Evolutionary conservation across 2,888 invertebrate genomes (phyloP), one percentile per base, ranked within the genome.

Genomic region (Drosophila formosana): DNA sequence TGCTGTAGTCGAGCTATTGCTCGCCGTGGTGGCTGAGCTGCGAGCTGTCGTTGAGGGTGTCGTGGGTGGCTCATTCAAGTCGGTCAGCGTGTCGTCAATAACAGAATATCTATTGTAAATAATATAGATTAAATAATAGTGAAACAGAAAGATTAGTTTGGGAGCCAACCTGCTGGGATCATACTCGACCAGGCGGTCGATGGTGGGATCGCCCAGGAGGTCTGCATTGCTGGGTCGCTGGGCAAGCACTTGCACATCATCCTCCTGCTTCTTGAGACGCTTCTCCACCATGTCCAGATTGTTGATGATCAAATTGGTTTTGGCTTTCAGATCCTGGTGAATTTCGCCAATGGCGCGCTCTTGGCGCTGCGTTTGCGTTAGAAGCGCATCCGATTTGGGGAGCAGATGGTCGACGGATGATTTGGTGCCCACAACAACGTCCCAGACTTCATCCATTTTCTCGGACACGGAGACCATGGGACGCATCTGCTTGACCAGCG

Each of bases 401-500:
- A 97, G 94, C 56, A 97, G 93, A 91, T 96, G 95, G 91, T 97
- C 97, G 0, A 97, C 96, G 0, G 97, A 96, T 85, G 96, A 96
- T 90, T 97, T 97, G 3, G 97, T 97, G 11, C 97, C 97, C 1
- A 97, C 96, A 9, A 97, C 96, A 4, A 97, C 96, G 90, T 96
- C 96, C 97, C 97, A 97, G 3, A 97, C 97, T 92, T 97, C 96
- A 84, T 97, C 97, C 96, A 97, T 97, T 92, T 97, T 97, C 90
- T 97, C 96, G 0, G 97, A 96, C 0, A 97, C 97, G 60, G 95
- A 95, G 89, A 97, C 95, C 93, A 97, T 96, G 0, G 97, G 97
- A 76, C 95, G 95, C 90, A 97, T 97, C 92, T 96, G 96, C 87
- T 96, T 95, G 1, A 96, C 96, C 32, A 97, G 93, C 3, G 94